Conservation (phyloP, 2,888 invertebrate species). For the Mesorhabditis spiculigera region DNA sequence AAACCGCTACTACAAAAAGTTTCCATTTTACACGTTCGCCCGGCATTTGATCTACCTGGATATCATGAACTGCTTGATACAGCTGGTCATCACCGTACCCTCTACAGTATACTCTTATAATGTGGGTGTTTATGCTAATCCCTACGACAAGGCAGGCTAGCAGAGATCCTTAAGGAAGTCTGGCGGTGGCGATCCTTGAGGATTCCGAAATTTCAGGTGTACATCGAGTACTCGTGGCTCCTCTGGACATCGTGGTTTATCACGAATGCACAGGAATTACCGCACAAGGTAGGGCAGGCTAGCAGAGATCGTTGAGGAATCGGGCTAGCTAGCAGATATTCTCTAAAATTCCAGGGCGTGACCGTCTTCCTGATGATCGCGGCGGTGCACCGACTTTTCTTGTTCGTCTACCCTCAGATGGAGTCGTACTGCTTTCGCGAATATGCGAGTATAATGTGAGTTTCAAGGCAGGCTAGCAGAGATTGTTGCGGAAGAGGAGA, state of each 20-base stretch:
- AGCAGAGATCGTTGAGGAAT: background rate
- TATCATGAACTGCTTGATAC: background rate
- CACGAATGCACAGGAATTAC: background rate
- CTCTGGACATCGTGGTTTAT: background rate
- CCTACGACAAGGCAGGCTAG: too few species aligned
- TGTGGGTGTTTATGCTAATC: background rate
- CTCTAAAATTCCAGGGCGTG: background rate
- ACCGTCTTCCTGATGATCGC: conserved; percentile 3
- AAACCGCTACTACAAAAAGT: conserved; percentile 3
- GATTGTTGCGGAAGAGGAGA: too few species aligned
- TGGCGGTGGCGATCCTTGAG: too few species aligned
- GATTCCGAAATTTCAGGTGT: too few species aligned
- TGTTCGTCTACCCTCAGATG: background rate
- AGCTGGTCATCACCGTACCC: background rate
- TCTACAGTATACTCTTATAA: conserved; percentile 1
- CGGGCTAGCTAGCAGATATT: background rate
- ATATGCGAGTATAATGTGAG: conserved; percentile 4
- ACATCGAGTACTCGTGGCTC: background rate
- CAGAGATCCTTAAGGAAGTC: too few species aligned
- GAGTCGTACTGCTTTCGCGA: background rate
- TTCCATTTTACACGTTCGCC: background rate
- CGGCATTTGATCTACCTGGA: background rate
- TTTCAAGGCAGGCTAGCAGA: background rate
- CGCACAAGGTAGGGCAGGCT: background rate
- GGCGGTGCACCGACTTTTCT: background rate